Percentiles rank a stretch among this genome's conserved stretches.
Evolutionary conservation across 2,113 vertebrate genomes (phyloP).

Genomic region (Nothocercus julius): DNA sequence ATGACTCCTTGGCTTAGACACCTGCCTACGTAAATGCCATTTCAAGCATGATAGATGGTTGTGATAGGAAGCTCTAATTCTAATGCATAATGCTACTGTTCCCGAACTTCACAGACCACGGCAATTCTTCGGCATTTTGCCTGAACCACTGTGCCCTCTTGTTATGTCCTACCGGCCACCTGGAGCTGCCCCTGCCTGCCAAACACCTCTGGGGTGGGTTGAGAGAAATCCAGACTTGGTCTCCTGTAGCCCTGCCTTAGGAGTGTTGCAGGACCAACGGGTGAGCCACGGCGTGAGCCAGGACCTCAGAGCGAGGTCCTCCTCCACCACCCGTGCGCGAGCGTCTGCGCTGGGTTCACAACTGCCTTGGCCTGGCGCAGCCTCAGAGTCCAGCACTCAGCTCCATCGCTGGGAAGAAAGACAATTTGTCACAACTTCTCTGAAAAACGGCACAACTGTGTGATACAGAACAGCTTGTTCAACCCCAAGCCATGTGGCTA

Average conservation of each 20-base stretch:
- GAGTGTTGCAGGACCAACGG: not conserved
- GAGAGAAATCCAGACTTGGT: not conserved
- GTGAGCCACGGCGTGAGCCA: not conserved
- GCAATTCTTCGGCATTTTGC: not conserved
- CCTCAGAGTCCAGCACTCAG: not conserved
- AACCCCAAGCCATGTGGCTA: constrained; percentile 10
- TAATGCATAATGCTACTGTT: not conserved
- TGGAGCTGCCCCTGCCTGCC: not conserved
- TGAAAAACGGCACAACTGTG: not conserved
- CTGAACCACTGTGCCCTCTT: not conserved
- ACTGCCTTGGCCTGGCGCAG: not conserved
- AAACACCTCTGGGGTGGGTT: not conserved
- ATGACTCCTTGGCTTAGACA: not conserved
- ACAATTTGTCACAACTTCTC: not conserved
- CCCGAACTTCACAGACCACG: not conserved
- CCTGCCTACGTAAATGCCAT: not conserved
- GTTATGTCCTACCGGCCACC: not conserved
- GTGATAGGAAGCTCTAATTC: not conserved
- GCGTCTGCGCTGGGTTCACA: not conserved
- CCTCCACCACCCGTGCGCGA: not conserved
- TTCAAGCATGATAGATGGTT: not conserved
- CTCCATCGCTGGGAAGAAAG: not conserved
- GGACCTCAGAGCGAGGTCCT: not conserved
- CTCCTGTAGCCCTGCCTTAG: not conserved
- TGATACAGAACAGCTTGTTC: constrained; percentile 41